Percentiles rank a stretch among this genome's conserved stretches.
Conservation (phyloP, 2,797 vertebrate species). For the Cirrhinus mrigala region DNA sequence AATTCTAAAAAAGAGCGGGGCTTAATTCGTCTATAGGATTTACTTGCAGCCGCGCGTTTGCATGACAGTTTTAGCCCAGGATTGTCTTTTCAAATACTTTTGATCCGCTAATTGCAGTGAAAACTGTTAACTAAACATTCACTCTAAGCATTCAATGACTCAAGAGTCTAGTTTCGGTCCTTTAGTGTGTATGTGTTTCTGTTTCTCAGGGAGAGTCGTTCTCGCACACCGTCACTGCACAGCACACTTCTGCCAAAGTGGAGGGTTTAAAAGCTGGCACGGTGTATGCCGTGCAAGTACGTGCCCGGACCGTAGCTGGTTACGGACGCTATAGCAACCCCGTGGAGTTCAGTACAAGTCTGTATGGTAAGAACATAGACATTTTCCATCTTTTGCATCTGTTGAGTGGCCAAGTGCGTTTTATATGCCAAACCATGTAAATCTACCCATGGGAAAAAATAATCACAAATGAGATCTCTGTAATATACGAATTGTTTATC, state of each 20-base stretch:
- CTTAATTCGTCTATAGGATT: constrained; percentile 49
- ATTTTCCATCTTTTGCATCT: background rate
- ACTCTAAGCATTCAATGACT: background rate
- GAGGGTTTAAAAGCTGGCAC: constrained; percentile 88
- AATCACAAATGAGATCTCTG: background rate
- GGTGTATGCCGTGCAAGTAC: constrained; percentile 92
- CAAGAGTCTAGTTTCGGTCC: background rate
- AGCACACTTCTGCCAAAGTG: constrained; percentile 91
- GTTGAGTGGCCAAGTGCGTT: background rate
- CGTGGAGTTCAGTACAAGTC: constrained; percentile 89
- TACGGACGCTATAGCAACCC: constrained; percentile 94
- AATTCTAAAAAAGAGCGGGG: constrained; percentile 53
- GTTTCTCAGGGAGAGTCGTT: constrained; percentile 81
- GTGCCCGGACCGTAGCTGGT: constrained; percentile 94
- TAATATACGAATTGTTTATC: background rate
- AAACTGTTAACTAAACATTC: constrained; percentile 41
- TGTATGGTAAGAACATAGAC: constrained; percentile 75
- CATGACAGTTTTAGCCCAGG: constrained; percentile 12
- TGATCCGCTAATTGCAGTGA: constrained; percentile 39
- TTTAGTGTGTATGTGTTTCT: constrained; percentile 34
- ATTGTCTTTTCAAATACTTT: constrained; percentile 32
- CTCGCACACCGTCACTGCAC: constrained; percentile 94
- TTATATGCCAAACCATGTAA: background rate
- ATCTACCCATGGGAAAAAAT: no score
- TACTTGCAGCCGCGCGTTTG: constrained; percentile 27